Base-by-base conservation (phyloP, 1,140 invertebrate species). In the Hycleus phaleratus region DNA sequence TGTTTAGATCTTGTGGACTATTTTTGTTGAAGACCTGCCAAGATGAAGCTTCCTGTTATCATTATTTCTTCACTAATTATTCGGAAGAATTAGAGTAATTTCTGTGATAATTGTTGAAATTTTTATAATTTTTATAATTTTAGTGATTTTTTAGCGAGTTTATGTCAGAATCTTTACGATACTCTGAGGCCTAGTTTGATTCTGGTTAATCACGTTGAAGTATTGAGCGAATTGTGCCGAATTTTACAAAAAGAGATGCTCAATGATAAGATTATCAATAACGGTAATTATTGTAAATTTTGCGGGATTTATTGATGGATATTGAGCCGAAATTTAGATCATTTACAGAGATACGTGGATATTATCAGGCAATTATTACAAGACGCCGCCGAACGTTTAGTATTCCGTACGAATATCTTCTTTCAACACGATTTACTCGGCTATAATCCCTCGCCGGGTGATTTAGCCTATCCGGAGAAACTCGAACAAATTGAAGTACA, bases 381-480 rank as follows among this genome's bases (percentile, higher is more conserved):
- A 73, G 97, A 99, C 79, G 90, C 94, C 7, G 95, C 98, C 71
- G 97, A 99, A 71, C 77, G 97, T 61, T 81, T 99, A 7, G 95
- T 98, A 6, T 99, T 97, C 72, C 80, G 96, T 46, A 91, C 94
- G 2, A 91, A 97, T 77, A 84, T 98, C 50, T 98, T 97, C 73
- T 83, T 98, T 45, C 84, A 90, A 54, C 86, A 88, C 2, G 96
- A 99, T 75, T 93, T 99, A 62, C 75, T 90, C 25, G 84, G 86
- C 57, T 95, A 93, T 72, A 84, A 87, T 60, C 91, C 96, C 7
- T 93, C 93, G 10, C 82, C 89, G 10, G 96, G 96, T 0, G 97
- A 99, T 78, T 77, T 99, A 44, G 94, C 94, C 0, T 99, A 99
- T 79, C 97, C 97, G 0, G 91, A 97, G 67, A 97, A 98, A 74